Base-by-base conservation (phyloP, 2,113 vertebrate genomes). In the Mastomys coucha region DNA sequence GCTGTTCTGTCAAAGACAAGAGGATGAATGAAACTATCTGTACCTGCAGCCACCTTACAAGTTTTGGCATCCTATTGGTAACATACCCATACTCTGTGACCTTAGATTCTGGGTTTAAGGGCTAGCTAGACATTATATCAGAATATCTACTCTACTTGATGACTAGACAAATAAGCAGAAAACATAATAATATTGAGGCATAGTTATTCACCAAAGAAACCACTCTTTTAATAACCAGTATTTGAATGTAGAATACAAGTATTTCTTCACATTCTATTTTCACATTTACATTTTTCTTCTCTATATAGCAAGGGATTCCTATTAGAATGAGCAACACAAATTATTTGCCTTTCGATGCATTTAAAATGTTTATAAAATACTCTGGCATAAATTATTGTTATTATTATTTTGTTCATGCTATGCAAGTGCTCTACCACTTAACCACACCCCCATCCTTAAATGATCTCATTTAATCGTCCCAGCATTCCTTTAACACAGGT, bases 1-100 rank as follows among this genome's bases (percentile, higher is more conserved):
- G 99, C 0, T 99, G 99, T 96, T 97, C 20, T 22, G 97, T 99
- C 53, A 97, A 98, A 97, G 99, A 98, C 78, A 98, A 95, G 51
- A 99, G 98, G 53, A 39, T 97, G 16, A 98, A 99, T 45, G 98
- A 99, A 88, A 99, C 99, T 1, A 96, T 98, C 94, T 99, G 99
- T 98, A 99, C 99, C 97, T 99, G 99, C 97, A 99, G 98, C 97
- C 99, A 99, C 92, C 99, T 99, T 85, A 99, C 99, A 17, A 99
- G 99, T 93, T 99, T 99, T 94, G 99, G 99, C 1, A 98, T 99
- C 93, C 98, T 99, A 86, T 97, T 99, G 99, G 99, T 99, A 98
- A 98, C 88, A 49, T 75, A 8, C 13, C 58, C 9, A 2, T 24
- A n/a, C 49, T 49, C 78, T 1, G 0, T 89, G 77, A 77, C 81